Base-by-base conservation (phyloP, 2,888 invertebrate species). In the Pyrrhia umbra region DNA sequence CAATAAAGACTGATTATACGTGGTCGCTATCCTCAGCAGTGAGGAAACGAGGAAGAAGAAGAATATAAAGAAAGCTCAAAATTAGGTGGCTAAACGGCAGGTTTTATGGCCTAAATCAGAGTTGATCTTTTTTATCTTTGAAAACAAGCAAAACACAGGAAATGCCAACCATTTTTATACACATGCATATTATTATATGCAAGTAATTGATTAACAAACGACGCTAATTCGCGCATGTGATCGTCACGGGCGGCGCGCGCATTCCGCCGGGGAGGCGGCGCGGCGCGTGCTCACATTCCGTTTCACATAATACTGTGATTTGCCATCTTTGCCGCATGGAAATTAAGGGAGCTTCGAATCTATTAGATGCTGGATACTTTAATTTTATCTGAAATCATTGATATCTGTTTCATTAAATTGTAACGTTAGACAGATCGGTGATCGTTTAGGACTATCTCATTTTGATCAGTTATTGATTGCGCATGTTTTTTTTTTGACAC, bases 241-340 rank as follows among this genome's bases (percentile, higher is more conserved):
- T 80, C 73, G 77, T 82, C 80, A 72, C 79, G 81, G 81, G 71
- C 76, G 50, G 71, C 66, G 72, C 49, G 60, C 78, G 78, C 89
- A 94, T 95, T 88, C 94, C 94, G 80, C 81, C 85, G 66, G 84
- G 87, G 84, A 91, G 89, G 83, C 91, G 88, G 85, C 87, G 91
- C 91, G 88, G 80, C 88, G 88, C 89, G 84, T 80, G 83, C 77
- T 64, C 85, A 79, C 90, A 94, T 94, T 90, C 94, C 94, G 93
- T 94, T 94, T 94, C 94, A 93, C 94, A 91, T 90, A 82, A 84
- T 83, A 83, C 80, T 81, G 69, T 77, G 82, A 85, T 82, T 77
- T 78, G 75, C 76, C 78, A 77, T 75, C 76, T 81, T 76, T 78
- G 42, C 70, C 60, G 75, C 83, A 88, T 87, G 86, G 85, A 85